Percentiles rank a stretch among this genome's conserved stretches.
Conservation (phyloP, 2,113 vertebrate species). For the Cyrtonyx montezumae region DNA sequence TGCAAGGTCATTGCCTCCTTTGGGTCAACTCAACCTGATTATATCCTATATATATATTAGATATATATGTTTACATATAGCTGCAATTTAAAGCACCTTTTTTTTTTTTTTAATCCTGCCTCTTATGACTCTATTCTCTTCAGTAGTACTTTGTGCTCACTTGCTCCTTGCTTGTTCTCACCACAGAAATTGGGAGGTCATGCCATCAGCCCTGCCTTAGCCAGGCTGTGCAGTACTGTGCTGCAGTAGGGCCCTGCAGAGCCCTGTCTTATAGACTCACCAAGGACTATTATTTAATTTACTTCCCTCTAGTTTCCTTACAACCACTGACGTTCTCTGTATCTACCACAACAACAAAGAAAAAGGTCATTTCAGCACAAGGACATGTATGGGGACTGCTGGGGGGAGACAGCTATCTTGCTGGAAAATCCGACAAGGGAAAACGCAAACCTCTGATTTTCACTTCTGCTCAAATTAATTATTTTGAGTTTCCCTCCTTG, state of each 20-base stretch:
- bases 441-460: background rate
- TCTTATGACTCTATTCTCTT: background rate
- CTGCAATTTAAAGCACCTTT: background rate
- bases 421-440: background rate
- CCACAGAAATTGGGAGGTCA: background rate
- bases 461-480: background rate
- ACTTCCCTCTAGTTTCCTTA: background rate
- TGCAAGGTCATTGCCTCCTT: background rate
- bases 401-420: background rate
- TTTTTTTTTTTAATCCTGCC: background rate
- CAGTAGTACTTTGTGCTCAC: fast-evolving
- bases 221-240: background rate
- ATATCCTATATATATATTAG: no score
- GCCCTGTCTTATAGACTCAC: background rate
- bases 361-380: background rate
- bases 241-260: background rate
- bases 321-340: background rate
- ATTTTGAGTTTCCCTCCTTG: background rate
- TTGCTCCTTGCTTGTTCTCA: background rate
- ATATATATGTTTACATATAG: background rate
- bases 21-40: background rate
- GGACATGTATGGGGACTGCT: background rate
- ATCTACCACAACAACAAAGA: background rate
- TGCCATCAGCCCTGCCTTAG: background rate
- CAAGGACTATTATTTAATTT: background rate